phyloP scores from a whole-genome alignment of 2,113 vertebrate species.

The Gopherus evgoodei region DNA sequence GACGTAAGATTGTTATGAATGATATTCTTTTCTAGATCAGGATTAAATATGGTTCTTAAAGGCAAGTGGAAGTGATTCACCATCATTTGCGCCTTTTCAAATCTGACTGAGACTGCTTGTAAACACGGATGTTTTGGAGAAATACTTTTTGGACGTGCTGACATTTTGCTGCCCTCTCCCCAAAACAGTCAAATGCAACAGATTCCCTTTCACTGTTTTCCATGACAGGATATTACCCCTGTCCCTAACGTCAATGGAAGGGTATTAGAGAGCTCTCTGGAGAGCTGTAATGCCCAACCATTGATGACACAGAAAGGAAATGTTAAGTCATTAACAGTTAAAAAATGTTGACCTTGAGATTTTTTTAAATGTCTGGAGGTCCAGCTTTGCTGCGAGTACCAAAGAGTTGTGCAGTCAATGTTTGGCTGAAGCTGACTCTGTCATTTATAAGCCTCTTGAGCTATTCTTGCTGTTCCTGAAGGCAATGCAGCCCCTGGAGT shows the following conservation, averaged over 20 bases:
- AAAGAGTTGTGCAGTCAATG: not conserved
- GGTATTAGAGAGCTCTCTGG: not conserved
- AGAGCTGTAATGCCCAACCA: not conserved
- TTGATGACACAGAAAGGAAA: slow-evolving; percentile 20
- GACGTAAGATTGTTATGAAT: not conserved
- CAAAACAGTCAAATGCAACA: rapidly evolving
- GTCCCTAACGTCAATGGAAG: not conserved
- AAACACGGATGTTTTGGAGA: not conserved
- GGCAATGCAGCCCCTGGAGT: slow-evolving; percentile 12
- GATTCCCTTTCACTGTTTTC: not conserved
- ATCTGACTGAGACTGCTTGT: not conserved
- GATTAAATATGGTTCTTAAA: not conserved
- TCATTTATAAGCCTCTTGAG: slow-evolving; percentile 60
- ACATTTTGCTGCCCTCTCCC: not conserved
- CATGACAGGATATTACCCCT: not conserved
- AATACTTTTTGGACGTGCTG: not conserved
- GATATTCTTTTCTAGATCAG: not conserved
- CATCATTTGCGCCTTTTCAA: not conserved
- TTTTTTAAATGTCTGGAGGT: not conserved
- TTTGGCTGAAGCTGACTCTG: slow-evolving; percentile 20
- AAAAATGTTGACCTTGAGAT: not conserved
- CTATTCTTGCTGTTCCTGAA: slow-evolving; percentile 49
- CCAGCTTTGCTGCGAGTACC: not conserved
- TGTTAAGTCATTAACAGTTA: slow-evolving; percentile 4
- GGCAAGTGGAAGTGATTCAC: not conserved